Percentiles rank a stretch among this genome's conserved stretches.
These are phyloP conservation scores for Hormaphis cornu DNA, from an alignment of 1,140 invertebrate species.

Conservation along the genomic window DNA sequence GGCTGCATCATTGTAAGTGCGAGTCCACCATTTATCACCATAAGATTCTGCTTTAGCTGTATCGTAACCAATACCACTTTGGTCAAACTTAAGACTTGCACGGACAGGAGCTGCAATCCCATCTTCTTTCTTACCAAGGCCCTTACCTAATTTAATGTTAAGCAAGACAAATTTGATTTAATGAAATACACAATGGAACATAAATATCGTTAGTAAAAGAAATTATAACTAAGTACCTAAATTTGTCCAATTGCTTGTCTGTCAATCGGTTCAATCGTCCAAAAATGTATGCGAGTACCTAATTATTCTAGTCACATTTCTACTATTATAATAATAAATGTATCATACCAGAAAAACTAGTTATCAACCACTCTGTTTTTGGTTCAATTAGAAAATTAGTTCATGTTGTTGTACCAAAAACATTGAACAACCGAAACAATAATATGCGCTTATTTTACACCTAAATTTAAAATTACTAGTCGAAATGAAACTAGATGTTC, in stretches of 20 bases:
- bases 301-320: too few species aligned
- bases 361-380: too few species aligned
- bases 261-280: slow-evolving; percentile 25
- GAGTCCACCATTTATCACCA: slow-evolving; percentile 73
- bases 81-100: slow-evolving; percentile 67
- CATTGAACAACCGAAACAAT: too few species aligned
- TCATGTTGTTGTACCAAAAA: too few species aligned
- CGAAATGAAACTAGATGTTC: too few species aligned
- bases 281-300: too few species aligned
- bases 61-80: slow-evolving; percentile 65
- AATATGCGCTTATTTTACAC: too few species aligned
- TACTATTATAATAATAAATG: too few species aligned
- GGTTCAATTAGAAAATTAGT: too few species aligned
- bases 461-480: too few species aligned
- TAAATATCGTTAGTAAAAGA: neutral
- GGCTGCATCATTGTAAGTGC: slow-evolving; percentile 61
- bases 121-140: slow-evolving; percentile 64
- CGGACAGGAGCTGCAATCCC: slow-evolving; percentile 65
- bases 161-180: neutral
- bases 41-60: slow-evolving; percentile 51
- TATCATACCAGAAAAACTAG: too few species aligned
- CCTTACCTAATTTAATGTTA: slow-evolving; percentile 53
- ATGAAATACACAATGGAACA: neutral
- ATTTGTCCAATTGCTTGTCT: slow-evolving; percentile 8
- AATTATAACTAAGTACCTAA: neutral